Evolutionary conservation across 2,797 vertebrate genomes (phyloP).

Genomic region (Cirrhinus molitorella): DNA sequence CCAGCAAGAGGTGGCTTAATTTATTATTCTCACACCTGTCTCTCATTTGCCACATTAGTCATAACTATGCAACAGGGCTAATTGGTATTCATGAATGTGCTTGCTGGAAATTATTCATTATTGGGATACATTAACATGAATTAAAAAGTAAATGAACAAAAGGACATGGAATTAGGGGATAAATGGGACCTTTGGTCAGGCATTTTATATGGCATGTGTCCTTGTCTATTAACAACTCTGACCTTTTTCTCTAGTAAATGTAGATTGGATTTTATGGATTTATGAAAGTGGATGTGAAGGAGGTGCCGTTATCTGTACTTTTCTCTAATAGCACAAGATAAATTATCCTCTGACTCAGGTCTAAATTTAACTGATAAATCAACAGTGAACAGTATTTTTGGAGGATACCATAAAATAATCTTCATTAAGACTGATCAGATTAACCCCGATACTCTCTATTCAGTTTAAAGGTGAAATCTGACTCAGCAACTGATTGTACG

Average conservation of each 20-base stretch:
- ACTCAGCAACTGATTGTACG: not conserved
- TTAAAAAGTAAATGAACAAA: slow-evolving; percentile 47
- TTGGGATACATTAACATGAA: slow-evolving; percentile 31
- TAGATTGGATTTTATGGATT: slow-evolving; percentile 19
- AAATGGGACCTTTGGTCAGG: slow-evolving; percentile 19
- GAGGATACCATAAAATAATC: not conserved
- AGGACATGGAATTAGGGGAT: slow-evolving; percentile 33
- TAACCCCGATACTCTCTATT: not conserved
- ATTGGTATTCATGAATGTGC: slow-evolving; percentile 36
- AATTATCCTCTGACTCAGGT: not conserved
- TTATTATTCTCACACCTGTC: slow-evolving; percentile 40
- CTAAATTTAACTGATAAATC: not conserved
- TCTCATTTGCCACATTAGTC: slow-evolving; percentile 39
- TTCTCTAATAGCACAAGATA: not conserved
- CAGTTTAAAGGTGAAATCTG: not conserved
- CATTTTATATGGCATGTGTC: not conserved
- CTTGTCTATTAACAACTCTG: slow-evolving; percentile 12
- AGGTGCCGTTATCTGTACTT: not conserved
- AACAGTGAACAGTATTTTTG: not conserved
- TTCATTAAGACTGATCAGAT: not conserved
- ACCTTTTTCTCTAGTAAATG: slow-evolving; percentile 12
- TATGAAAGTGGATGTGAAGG: not conserved
- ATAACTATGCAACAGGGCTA: slow-evolving; percentile 17
- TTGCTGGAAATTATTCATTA: slow-evolving; percentile 30
- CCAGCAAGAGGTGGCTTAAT: slow-evolving; percentile 30